Conservation (phyloP, 2,113 vertebrate genomes). For the Leiothrix lutea region DNA sequence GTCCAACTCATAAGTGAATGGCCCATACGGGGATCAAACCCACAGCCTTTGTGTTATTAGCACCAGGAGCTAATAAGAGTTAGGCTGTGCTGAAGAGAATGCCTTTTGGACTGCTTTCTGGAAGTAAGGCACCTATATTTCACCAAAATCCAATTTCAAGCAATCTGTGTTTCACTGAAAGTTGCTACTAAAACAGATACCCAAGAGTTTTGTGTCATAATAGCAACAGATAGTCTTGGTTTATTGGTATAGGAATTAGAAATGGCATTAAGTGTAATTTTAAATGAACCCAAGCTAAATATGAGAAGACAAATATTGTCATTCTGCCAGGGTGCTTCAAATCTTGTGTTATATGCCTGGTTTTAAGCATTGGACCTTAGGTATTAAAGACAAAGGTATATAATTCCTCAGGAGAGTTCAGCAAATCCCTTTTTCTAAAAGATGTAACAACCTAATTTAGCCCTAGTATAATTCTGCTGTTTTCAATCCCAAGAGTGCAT, state of each 20-base stretch:
- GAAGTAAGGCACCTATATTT: neutral
- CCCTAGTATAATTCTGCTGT: neutral
- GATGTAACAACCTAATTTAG: neutral
- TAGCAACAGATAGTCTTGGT: neutral
- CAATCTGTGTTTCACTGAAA: neutral
- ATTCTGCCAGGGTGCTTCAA: neutral
- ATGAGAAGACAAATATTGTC: constrained; percentile 1
- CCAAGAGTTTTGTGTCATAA: neutral
- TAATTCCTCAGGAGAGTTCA: neutral
- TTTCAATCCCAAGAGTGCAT: neutral
- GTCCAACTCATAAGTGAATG: neutral
- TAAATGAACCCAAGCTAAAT: constrained; percentile 7
- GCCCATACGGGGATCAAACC: neutral
- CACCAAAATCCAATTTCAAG: neutral
- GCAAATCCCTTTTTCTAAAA: neutral
- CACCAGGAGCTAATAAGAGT: neutral
- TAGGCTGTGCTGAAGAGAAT: neutral
- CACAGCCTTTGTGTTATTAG: neutral
- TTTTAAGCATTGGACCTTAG: neutral
- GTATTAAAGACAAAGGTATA: neutral
- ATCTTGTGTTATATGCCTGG: neutral
- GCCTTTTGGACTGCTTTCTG: neutral
- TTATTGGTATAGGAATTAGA: constrained; percentile 3
- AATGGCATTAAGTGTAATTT: neutral
- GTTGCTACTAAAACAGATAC: neutral